Evolutionary conservation across 2,797 vertebrate genomes (phyloP).

Genomic region (Sebastes ruberrimus): DNA sequence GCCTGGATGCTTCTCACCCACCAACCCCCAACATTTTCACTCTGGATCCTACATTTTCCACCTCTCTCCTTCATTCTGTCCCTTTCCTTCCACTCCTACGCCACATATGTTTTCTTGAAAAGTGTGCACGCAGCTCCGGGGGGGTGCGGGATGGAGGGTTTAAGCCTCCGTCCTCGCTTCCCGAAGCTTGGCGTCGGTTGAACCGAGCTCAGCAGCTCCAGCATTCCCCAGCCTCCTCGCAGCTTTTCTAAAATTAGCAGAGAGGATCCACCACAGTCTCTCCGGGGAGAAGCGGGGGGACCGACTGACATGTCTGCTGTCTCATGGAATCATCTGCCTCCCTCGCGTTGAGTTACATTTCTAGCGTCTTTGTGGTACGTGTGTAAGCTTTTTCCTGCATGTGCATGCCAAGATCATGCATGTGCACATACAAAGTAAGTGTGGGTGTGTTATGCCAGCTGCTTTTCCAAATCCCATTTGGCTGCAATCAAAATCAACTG

Average conservation of each 20-base stretch:
- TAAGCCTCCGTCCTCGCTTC: conserved; percentile 3
- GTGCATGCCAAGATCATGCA: neutral
- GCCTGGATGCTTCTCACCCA: neutral
- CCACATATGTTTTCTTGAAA: conserved; percentile 16
- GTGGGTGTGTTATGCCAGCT: conserved; percentile 38
- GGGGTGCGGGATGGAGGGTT: neutral
- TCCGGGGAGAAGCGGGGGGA: conserved; percentile 25
- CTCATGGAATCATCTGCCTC: conserved; percentile 11
- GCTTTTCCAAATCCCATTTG: conserved; percentile 50
- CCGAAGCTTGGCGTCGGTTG: conserved; percentile 1
- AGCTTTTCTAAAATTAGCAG: conserved; percentile 68
- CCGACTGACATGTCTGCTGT: conserved; percentile 11
- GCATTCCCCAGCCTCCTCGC: conserved; percentile 20
- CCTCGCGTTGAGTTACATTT: neutral
- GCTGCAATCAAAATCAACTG: conserved; percentile 56
- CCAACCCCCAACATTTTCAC: neutral
- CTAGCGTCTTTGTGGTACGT: neutral
- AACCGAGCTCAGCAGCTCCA: conserved; percentile 34
- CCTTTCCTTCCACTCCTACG: neutral
- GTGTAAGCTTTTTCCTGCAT: neutral
- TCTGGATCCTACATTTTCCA: conserved; percentile 12
- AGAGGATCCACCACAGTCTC: conserved; percentile 48
- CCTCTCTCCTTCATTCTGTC: conserved; percentile 1
- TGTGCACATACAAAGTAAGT: conserved; percentile 1
- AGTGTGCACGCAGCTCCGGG: conserved; percentile 8